Evolutionary conservation across 2,797 vertebrate species (phyloP).

Genomic region (Leuciscus waleckii): DNA sequence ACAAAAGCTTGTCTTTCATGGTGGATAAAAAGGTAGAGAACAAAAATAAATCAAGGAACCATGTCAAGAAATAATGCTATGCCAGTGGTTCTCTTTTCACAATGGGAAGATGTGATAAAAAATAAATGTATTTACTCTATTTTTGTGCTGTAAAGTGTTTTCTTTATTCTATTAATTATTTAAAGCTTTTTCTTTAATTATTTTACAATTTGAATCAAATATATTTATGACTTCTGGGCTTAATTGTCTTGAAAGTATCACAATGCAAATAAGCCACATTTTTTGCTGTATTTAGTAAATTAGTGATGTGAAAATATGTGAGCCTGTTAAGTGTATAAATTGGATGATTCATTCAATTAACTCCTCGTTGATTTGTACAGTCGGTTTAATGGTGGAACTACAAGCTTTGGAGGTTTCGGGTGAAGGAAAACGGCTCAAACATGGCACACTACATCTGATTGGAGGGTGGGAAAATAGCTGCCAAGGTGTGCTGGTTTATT

Average conservation of each 20-base stretch:
- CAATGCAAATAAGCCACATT: neutral
- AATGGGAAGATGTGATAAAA: neutral
- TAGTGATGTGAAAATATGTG: neutral
- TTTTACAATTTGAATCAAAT: too few species aligned
- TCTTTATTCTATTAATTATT: too few species aligned
- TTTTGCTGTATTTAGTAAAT: neutral
- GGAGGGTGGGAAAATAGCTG: slow-evolving; percentile 43
- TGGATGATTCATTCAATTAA: slow-evolving; percentile 16
- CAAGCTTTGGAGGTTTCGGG: neutral
- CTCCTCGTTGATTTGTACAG: slow-evolving; percentile 8
- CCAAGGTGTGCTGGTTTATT: slow-evolving; percentile 45
- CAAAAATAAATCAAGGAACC: neutral
- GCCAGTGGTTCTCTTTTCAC: neutral
- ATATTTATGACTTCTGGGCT: neutral
- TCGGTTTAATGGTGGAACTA: neutral
- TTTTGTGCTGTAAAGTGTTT: too few species aligned
- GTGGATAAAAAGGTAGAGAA: neutral
- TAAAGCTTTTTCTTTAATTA: too few species aligned
- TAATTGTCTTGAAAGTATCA: neutral
- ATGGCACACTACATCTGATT: neutral
- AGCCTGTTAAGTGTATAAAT: neutral
- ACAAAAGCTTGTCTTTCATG: slow-evolving; percentile 6
- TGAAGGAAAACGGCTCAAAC: slow-evolving; percentile 5
- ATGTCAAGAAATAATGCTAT: neutral
- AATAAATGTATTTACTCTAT: neutral